A percentile compares a stretch with the other conserved stretches of the same genome.
Evolutionary conservation across 2,113 vertebrate genomes (phyloP).

Genomic region (Brachypodius melanocephalos): DNA sequence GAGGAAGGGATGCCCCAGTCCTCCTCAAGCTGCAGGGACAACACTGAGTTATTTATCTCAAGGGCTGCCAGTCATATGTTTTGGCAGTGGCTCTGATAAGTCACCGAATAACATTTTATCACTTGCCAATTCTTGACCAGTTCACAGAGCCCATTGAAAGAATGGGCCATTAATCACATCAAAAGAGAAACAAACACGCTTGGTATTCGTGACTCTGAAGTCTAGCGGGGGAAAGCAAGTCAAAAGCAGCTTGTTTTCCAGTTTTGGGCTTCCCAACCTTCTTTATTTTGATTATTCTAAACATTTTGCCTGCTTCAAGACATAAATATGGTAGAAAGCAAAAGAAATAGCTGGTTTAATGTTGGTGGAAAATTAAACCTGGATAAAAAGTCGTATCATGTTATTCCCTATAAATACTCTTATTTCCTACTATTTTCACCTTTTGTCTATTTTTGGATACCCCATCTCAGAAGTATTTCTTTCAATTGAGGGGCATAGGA

Average conservation of each 20-base stretch:
- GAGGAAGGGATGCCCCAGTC: not conserved
- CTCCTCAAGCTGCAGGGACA: not conserved
- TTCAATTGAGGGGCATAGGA: not conserved
- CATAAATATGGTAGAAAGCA: not conserved
- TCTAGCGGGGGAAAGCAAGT: not conserved
- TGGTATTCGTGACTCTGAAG: not conserved
- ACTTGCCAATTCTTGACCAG: not conserved
- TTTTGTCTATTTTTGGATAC: not conserved
- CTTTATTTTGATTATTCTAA: not conserved
- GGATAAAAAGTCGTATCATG: not conserved
- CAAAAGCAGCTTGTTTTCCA: not conserved
- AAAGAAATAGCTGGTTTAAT: not conserved
- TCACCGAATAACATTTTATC: not conserved
- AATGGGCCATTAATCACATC: not conserved
- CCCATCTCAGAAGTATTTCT: not conserved
- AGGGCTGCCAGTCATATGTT: not conserved
- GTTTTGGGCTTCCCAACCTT: not conserved
- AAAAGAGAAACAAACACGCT: not conserved
- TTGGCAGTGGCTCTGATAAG: not conserved
- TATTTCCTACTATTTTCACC: not conserved
- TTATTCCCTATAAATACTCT: not conserved
- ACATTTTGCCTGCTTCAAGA: not conserved
- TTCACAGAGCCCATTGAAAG: not conserved
- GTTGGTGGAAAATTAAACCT: not conserved
- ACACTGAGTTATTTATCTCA: not conserved